Conservation (phyloP, 2,797 vertebrate species). For the Tapirus indicus region DNA sequence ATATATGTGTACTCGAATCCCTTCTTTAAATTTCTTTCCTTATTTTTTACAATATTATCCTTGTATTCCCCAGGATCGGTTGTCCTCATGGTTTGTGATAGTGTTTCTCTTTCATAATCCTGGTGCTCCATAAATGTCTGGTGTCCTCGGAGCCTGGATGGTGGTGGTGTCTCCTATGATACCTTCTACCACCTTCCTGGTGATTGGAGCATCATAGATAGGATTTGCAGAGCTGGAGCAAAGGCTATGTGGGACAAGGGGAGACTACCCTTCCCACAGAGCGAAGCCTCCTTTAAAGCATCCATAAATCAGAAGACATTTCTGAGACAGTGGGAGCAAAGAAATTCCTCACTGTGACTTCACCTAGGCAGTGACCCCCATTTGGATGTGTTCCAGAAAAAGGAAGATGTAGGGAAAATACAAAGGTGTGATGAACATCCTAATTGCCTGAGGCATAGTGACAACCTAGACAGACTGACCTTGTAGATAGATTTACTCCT, state of each 20-base stretch:
- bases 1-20: neutral
- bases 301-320: neutral
- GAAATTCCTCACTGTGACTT: neutral
- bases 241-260: neutral
- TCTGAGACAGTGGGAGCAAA: neutral
- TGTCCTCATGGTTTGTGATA: neutral
- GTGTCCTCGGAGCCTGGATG: neutral
- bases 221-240: neutral
- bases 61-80: neutral
- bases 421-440: neutral
- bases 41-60: neutral
- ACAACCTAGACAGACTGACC: neutral
- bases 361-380: neutral
- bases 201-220: neutral
- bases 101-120: neutral
- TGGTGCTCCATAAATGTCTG: neutral
- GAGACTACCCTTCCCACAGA: neutral
- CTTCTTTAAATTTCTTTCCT: neutral
- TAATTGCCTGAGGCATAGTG: neutral
- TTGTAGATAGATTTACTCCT: neutral
- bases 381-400: neutral
- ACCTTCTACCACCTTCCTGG: neutral
- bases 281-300: neutral
- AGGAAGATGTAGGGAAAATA: neutral
- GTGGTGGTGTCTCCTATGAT: fast-evolving